Conservation (phyloP, 2,888 invertebrate genomes). For the Leptarthrus brevirostris region DNA sequence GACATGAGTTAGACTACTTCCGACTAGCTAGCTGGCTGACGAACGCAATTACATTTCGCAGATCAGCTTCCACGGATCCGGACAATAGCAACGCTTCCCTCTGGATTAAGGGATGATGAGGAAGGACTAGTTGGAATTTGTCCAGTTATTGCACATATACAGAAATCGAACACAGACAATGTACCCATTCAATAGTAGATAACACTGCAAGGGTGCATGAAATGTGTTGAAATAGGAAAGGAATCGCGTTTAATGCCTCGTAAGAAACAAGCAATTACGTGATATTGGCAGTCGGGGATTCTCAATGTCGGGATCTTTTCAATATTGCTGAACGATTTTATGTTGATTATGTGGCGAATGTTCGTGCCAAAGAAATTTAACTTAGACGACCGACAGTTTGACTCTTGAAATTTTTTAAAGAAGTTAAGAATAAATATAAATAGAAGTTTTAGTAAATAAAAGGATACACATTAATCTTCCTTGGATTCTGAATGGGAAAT, state of each 20-base stretch:
- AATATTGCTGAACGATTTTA: not conserved
- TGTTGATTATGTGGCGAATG: not conserved
- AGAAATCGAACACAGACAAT: not conserved
- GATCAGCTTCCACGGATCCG: not conserved
- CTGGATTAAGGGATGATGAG: not conserved
- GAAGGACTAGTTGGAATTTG: not conserved
- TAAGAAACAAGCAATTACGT: not conserved
- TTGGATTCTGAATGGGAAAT: no score
- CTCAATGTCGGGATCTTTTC: not conserved
- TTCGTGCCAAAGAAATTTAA: not conserved
- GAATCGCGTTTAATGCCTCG: slow-evolving; percentile 3
- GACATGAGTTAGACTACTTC: slow-evolving; percentile 1
- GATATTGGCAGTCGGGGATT: slow-evolving; percentile 5
- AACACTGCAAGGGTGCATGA: not conserved
- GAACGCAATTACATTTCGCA: slow-evolving; percentile 5
- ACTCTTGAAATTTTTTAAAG: no score
- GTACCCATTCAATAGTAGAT: not conserved
- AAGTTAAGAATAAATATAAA: no score
- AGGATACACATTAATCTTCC: no score
- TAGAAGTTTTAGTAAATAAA: no score
- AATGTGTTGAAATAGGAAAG: not conserved
- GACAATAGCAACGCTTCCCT: not conserved
- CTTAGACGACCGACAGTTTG: no score
- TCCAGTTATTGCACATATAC: no score
- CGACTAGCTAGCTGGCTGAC: not conserved